phyloP scores from a whole-genome alignment of 1,140 invertebrate genomes.

The Panagrolaimus sp. region DNA sequence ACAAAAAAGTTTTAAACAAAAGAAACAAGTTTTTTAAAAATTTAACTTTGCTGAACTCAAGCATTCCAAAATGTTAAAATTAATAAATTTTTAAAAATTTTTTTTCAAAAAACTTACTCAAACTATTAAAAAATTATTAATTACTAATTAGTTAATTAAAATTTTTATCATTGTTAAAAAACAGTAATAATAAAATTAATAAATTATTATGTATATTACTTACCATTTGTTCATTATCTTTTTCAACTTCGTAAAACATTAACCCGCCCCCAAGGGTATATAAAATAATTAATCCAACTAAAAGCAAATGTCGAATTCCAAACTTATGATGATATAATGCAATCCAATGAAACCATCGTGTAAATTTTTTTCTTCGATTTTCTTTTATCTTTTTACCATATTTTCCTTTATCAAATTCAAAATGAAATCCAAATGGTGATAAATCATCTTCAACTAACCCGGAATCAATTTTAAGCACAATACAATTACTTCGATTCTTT shows the following conservation, averaged over 20 bases:
- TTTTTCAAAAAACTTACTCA: too few relatives aligned
- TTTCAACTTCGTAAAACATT: slow-evolving; percentile 25
- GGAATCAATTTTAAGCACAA: slow-evolving; percentile 1
- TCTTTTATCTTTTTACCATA: not conserved
- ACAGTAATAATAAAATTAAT: not conserved
- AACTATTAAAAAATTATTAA: too few relatives aligned
- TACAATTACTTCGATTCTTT: slow-evolving; percentile 3
- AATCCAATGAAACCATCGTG: not conserved
- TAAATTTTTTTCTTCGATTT: not conserved
- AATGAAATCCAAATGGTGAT: slow-evolving; percentile 13
- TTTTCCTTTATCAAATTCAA: slow-evolving; percentile 13
- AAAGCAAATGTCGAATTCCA: slow-evolving; percentile 37
- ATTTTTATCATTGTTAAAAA: not conserved
- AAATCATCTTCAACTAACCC: slow-evolving; percentile 1
- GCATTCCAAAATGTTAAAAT: too few relatives aligned
- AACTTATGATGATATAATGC: slow-evolving; percentile 36
- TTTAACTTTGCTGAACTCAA: too few relatives aligned
- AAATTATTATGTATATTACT: not conserved
- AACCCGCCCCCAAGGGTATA: slow-evolving; percentile 30
- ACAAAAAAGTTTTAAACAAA: too few relatives aligned
- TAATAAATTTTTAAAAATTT: too few relatives aligned
- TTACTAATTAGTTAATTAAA: too few relatives aligned
- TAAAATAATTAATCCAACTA: slow-evolving; percentile 20
- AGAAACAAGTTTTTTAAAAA: too few relatives aligned
- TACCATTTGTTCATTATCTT: slow-evolving; percentile 8